A percentile compares a stretch with the other conserved stretches of the same genome.
Evolutionary conservation across 2,888 invertebrate genomes (phyloP).

Genomic region (Athetis lepigone): DNA sequence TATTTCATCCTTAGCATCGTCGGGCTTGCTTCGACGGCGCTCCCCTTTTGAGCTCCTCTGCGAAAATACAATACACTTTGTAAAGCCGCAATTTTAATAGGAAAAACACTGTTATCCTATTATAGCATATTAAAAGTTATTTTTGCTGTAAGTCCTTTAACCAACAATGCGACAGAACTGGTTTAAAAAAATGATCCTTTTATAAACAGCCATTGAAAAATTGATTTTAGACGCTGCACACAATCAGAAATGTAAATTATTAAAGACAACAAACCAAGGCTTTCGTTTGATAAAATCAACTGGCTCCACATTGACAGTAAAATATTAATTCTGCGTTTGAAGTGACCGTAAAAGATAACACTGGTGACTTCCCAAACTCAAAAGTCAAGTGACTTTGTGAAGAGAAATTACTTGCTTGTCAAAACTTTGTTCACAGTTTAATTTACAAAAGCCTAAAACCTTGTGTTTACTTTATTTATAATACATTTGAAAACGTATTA

Average conservation of each 20-base stretch:
- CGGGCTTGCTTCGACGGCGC: slow-evolving; percentile 75
- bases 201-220: slow-evolving; percentile 1
- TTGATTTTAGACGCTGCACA: not conserved
- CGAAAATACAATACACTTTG: slow-evolving; percentile 48
- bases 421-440: slow-evolving; percentile 57
- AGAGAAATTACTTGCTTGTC: slow-evolving; percentile 61
- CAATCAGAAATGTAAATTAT: not conserved
- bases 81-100: slow-evolving; percentile 36
- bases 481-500: slow-evolving; percentile 17
- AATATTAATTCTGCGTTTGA: slow-evolving; percentile 44
- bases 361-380: slow-evolving; percentile 51
- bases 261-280: slow-evolving; percentile 17
- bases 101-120: slow-evolving; percentile 24
- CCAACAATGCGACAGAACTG: not conserved
- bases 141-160: not conserved
- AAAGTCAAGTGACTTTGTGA: slow-evolving; percentile 40
- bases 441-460: slow-evolving; percentile 44
- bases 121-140: slow-evolving; percentile 20
- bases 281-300: slow-evolving; percentile 25
- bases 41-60: slow-evolving; percentile 77
- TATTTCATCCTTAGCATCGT: slow-evolving; percentile 80
- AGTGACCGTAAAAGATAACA: slow-evolving; percentile 57
- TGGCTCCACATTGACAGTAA: slow-evolving; percentile 30
- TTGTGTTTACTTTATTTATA: slow-evolving; percentile 41
- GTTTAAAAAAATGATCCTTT: not conserved